Base-by-base conservation (phyloP, 2,113 vertebrate species). In the Tetraodon nigroviridis region DNA sequence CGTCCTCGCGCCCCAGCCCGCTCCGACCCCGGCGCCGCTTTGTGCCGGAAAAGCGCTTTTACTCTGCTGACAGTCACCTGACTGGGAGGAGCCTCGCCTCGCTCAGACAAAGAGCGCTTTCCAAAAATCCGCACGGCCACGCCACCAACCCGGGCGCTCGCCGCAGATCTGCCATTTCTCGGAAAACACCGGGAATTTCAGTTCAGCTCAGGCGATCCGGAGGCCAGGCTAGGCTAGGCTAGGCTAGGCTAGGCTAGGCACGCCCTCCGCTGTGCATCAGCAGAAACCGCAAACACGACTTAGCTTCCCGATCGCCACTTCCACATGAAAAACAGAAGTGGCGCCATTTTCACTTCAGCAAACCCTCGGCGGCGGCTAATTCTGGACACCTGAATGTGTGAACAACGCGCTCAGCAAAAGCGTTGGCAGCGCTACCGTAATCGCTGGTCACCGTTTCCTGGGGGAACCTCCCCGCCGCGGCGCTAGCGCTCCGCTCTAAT, bases 11-110 rank as follows among this genome's bases (percentile, higher is more conserved):
- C n/a, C n/a, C n/a, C n/a, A n/a, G 59, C 61, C 51, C 6, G 16
- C 20, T 41, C 6, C 16, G 50, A 32, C 48, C 19, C 24, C 48
- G 45, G 44, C 17, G 37, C 55, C 18, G 53, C 53, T 79, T 82
- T 84, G 61, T 84, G 81, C 76, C 32, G 7, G 29, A 24, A 63
- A 66, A 75, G 82, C 78, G 55, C 22, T 80, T 78, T 73, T 65
- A 12, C 68, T 41, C 73, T 68, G 82, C 80, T 82, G 80, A 79
- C 78, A 22, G 24, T 78, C 86, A 78, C 71, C 79, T 84, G 84
- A 87, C 79, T 50, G 77, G 75, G 78, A 40, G 68, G 73, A 68
- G 75, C 56, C 16, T 56, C 62, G 1, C 56, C 56, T 64, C 67
- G 8, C 61, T 41, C 49, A 0, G 47, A 85, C 75, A 85, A 85